Evolutionary conservation across 30 jellyfish, hydroid and myxozoan species (phyloP), one percentile per base, ranked within the genome.

Genomic region (Cassiopea xamachana): DNA sequence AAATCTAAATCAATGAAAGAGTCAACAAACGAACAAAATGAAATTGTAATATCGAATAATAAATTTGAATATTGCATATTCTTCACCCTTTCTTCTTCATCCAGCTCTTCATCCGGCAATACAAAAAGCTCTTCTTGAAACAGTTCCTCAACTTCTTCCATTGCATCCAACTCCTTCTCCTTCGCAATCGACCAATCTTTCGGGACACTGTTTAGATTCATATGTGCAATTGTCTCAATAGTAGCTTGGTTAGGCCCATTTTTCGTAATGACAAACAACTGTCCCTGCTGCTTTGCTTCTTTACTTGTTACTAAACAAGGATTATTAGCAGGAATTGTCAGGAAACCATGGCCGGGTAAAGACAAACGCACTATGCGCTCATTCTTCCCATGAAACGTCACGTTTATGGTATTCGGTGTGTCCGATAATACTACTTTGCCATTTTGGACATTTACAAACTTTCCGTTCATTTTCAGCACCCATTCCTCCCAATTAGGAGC

Each of bases 391-490:
- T 69, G 50, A 73, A 90, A 90, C 15, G 44, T 75, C 78, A 90
- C 97, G n/a, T 68, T 77, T 14, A 81, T 75, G 49, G 64, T 72
- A 46, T 90, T 82, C 15, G 93, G 97, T 47, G 58, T 68, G 73
- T 69, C 58, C 7, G 93, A 43, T 49, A 90, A 48, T 45, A 82
- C 90, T 13, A 90, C 79, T 46, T 76, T 90, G 12, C 69, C 84
- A 18, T 69, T 83, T 7, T 17, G 51, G 8, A 83, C 84, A n/a
- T 90, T 15, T 1, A 90, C 51, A 89, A 72, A 90, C 61, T 83
- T 75, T 47, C 97, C 93, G 15, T 83, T 77, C 39, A 78, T 80
- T 73, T 90, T 90, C 73, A 90, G 80, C 2, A 81, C n/a, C 97
- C 93, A 90, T 71, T 75, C 89, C 68, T 90, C 97, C 64, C 69